These are phyloP conservation scores for Horisme vitalbata DNA, from an alignment of 2,888 invertebrate genomes.

Conservation along the genomic window DNA sequence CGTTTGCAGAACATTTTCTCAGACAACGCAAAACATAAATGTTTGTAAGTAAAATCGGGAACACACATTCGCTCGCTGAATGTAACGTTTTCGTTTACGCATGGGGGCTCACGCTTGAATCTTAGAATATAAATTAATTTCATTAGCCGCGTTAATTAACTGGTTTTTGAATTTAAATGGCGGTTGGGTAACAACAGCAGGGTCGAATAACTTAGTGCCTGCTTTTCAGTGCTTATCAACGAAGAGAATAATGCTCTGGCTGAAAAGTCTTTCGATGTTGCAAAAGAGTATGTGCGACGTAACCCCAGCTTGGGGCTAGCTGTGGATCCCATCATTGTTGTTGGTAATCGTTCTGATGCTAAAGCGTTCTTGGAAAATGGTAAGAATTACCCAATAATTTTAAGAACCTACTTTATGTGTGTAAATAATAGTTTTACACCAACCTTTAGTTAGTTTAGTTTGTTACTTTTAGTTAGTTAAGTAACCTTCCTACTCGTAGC, in stretches of 20 bases:
- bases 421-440: no score
- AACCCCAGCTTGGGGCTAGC: constrained; percentile 86
- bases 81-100: constrained; percentile 30
- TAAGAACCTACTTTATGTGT: no score
- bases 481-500: no score
- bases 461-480: no score
- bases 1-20: constrained; percentile 53
- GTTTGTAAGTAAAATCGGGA: constrained; percentile 86
- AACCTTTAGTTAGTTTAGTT: no score
- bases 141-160: constrained; percentile 30
- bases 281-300: constrained; percentile 86
- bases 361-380: constrained; percentile 87
- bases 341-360: constrained; percentile 88
- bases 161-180: constrained; percentile 28
- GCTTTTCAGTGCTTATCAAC: constrained; percentile 86
- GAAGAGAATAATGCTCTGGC: constrained; percentile 89
- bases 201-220: constrained; percentile 1
- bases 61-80: no score
- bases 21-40: constrained; percentile 88
- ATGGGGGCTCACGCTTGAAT: constrained; percentile 25
- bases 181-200: constrained; percentile 16
- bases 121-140: constrained; percentile 32
- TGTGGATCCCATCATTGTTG: constrained; percentile 84
- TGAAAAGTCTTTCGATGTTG: constrained; percentile 87
- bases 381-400: constrained; percentile 57